Conservation (phyloP, 2,113 vertebrate genomes). For the Romanogobio albipinnatus region DNA sequence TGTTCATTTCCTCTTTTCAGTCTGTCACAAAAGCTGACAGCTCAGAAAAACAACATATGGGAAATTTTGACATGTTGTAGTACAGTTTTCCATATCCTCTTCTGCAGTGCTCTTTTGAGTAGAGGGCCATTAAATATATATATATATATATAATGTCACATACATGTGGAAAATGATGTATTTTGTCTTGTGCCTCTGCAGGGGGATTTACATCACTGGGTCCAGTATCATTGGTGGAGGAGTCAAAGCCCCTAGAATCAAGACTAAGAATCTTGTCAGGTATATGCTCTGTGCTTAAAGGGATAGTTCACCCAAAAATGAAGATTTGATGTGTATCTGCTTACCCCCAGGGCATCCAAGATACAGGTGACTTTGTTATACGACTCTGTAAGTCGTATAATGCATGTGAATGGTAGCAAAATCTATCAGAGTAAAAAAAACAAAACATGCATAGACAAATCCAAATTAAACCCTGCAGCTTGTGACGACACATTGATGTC, state of each 20-base stretch:
- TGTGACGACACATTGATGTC: no score
- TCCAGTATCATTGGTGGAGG: conserved; percentile 97
- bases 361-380: no score
- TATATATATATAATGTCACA: no score
- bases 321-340: no score
- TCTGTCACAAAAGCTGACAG: conserved; percentile 13
- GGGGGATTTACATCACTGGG: conserved; percentile 98
- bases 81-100: conserved; percentile 8
- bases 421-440: no score
- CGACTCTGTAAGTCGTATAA: no score
- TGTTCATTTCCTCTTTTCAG: conserved; percentile 54
- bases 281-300: conserved; percentile 60
- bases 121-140: neutral
- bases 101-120: neutral
- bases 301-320: no score
- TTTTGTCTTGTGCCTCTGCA: conserved; percentile 56
- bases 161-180: neutral
- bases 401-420: no score
- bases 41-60: conserved; percentile 43
- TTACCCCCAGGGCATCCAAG: no score
- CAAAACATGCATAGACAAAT: no score
- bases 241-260: conserved; percentile 96
- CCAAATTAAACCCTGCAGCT: no score
- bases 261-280: conserved; percentile 99
- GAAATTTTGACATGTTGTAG: conserved; percentile 44